Conservation (phyloP, 2,888 invertebrate species). For the Micropterix aruncella region DNA sequence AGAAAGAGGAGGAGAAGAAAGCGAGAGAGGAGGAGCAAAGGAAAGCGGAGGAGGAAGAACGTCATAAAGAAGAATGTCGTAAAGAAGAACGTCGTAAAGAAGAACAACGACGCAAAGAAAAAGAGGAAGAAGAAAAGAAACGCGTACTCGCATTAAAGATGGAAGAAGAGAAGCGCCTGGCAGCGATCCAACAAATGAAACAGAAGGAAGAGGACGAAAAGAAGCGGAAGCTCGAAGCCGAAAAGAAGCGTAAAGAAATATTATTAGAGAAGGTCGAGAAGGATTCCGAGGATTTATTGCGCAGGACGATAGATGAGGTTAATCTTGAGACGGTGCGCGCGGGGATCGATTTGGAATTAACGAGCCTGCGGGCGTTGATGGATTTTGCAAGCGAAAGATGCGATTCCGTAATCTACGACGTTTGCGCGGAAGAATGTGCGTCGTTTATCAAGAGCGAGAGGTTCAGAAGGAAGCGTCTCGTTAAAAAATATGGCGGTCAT, state of each 20-base stretch:
- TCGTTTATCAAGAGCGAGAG: slow-evolving; percentile 27
- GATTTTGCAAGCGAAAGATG: slow-evolving; percentile 19
- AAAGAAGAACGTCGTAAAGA: slow-evolving; percentile 22
- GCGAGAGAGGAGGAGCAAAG: slow-evolving; percentile 13
- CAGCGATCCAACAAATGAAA: slow-evolving; percentile 19
- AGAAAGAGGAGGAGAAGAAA: slow-evolving; percentile 6
- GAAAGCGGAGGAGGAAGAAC: slow-evolving; percentile 13
- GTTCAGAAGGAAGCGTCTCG: slow-evolving; percentile 22
- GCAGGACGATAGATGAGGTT: slow-evolving; percentile 4
- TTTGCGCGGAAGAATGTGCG: slow-evolving; percentile 23
- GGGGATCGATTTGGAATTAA: neutral
- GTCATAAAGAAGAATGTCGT: slow-evolving; percentile 19
- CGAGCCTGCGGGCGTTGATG: slow-evolving; percentile 14
- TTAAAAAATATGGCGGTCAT: slow-evolving; percentile 26
- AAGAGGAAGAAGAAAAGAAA: slow-evolving; percentile 10
- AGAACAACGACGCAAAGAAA: slow-evolving; percentile 17
- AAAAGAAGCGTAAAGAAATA: slow-evolving; percentile 16
- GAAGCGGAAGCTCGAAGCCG: slow-evolving; percentile 27
- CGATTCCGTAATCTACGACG: slow-evolving; percentile 21
- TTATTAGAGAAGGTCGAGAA: slow-evolving; percentile 1
- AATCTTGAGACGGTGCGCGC: slow-evolving; percentile 4
- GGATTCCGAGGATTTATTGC: slow-evolving; percentile 4
- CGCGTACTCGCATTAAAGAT: slow-evolving; percentile 16
- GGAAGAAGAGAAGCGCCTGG: slow-evolving; percentile 22
- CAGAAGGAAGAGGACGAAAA: slow-evolving; percentile 17